Evolutionary conservation across 2,113 vertebrate species (phyloP), one percentile per base, ranked within the genome.

Genomic region (Sterrhoptilus dennistouni): DNA sequence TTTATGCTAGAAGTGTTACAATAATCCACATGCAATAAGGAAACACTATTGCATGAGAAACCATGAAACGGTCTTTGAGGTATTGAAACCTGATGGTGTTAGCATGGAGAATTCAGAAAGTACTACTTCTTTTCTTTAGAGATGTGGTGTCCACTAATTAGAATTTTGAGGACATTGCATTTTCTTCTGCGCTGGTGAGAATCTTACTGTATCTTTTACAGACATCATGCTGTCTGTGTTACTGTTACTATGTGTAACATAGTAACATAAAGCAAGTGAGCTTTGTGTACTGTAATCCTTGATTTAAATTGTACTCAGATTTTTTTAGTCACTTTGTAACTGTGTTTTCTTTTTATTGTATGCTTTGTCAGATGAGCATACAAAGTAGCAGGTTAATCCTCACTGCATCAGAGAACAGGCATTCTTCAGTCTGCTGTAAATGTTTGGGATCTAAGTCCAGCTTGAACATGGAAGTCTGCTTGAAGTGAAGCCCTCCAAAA

Each of bases 1-100:
- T 87, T 92, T 78, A 81, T 87, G 72, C 72, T 92, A 64, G 71
- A 92, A 96, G 76, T 78, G 68, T 95, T 95, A 78, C 22, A 71
- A 31, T 66, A 78, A 90, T 60, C 65, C 14, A 17, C 31, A 31
- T 49, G 56, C 56, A 82, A 47, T 45, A 82, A 92, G 72, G 79
- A 89, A 89, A 70, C 10, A 7, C 28, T 65, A 40, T 68, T 95
- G 60, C 57, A 65, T 49, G 72, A 78, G 60, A 95, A 95, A 59
- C 65, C 13, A 3, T 75, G 87, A 75, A 91, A 83, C 20, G 24
- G 31, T 53, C 38, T 60, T 68, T 50, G 40, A 0, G 5, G 35
- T 77, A 81, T 35, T 81, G 60, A 75, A 83, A 70, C 38, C 60
- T 77, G 54, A 79, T 94, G 77, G 31, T 17, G 13, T 36, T 53